phyloP scores from a whole-genome alignment of 1,140 invertebrate species.

The Pseudobourletiella spinata region DNA sequence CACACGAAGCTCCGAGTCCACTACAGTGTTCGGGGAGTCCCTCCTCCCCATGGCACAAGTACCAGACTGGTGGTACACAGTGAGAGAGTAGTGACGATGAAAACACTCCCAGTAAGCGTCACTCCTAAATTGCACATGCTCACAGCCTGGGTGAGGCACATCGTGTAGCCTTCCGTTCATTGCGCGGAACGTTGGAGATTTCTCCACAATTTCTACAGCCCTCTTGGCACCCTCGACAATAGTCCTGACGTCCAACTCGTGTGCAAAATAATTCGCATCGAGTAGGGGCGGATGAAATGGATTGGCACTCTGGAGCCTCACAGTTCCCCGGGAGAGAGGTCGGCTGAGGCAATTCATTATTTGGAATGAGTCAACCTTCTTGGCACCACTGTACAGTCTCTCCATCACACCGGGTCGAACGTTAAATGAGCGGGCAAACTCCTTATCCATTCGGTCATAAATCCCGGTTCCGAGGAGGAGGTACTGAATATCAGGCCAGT shows the following conservation, averaged over 20 bases:
- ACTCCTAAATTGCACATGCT: not conserved
- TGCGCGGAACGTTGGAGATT: slow-evolving; percentile 14
- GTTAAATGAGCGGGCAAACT: not conserved
- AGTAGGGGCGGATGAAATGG: not conserved
- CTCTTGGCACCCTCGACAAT: slow-evolving; percentile 18
- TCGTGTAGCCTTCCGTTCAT: slow-evolving; percentile 13
- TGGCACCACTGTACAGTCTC: not conserved
- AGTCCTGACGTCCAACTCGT: slow-evolving; percentile 8
- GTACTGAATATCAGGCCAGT: slow-evolving; percentile 17
- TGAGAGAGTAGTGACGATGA: slow-evolving; percentile 20
- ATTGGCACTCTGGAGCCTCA: not conserved
- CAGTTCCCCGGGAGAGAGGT: slow-evolving; percentile 2
- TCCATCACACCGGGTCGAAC: not conserved
- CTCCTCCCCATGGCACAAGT: slow-evolving; percentile 43
- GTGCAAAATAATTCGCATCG: slow-evolving; percentile 20
- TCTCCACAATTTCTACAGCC: slow-evolving; percentile 17
- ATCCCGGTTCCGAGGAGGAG: not conserved
- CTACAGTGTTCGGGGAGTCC: slow-evolving; percentile 45
- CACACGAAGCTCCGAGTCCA: slow-evolving; percentile 41
- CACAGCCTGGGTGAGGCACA: slow-evolving; percentile 9
- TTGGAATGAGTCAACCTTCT: slow-evolving; percentile 9
- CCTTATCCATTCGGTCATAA: not conserved
- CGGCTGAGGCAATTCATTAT: slow-evolving; percentile 15
- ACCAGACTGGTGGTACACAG: slow-evolving; percentile 10
- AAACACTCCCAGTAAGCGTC: slow-evolving; percentile 20